Conservation (phyloP, 2,113 vertebrate genomes). For the Merops nubicus region DNA sequence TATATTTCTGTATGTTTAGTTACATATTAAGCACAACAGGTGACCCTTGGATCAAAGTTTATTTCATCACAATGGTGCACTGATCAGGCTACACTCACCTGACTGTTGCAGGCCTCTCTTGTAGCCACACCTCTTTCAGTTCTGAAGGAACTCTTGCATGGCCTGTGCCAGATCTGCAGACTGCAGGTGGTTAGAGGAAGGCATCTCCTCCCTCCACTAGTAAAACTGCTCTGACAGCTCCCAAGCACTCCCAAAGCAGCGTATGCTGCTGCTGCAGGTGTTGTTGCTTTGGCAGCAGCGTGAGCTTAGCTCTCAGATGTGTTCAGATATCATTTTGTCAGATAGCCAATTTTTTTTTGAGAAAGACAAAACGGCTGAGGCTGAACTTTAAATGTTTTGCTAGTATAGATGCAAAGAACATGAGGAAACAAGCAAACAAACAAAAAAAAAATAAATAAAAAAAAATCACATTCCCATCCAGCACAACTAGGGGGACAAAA, state of each 20-base stretch:
- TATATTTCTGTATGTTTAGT: not conserved
- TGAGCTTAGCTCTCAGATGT: not conserved
- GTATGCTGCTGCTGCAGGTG: not conserved
- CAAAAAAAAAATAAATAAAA: no score
- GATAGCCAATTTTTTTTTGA: not conserved
- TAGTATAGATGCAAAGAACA: not conserved
- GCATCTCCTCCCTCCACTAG: not conserved
- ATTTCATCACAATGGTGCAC: accelerated
- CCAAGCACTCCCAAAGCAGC: not conserved
- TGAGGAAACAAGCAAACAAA: accelerated
- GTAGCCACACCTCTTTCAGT: not conserved
- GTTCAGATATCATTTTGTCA: not conserved
- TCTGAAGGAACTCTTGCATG: not conserved
- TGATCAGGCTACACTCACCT: not conserved
- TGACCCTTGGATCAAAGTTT: not conserved
- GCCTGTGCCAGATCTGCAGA: not conserved
- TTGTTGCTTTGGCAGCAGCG: not conserved
- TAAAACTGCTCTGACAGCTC: not conserved
- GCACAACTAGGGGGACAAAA: not conserved
- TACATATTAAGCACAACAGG: not conserved
- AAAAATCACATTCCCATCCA: not conserved
- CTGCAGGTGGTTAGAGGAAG: not conserved
- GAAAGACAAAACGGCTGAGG: not conserved
- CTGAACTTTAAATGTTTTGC: not conserved
- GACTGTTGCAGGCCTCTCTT: not conserved